Percentiles rank a stretch among this genome's conserved stretches.
Evolutionary conservation across 2,888 invertebrate genomes (phyloP).

Genomic region (Lycocerus yunnanus): DNA sequence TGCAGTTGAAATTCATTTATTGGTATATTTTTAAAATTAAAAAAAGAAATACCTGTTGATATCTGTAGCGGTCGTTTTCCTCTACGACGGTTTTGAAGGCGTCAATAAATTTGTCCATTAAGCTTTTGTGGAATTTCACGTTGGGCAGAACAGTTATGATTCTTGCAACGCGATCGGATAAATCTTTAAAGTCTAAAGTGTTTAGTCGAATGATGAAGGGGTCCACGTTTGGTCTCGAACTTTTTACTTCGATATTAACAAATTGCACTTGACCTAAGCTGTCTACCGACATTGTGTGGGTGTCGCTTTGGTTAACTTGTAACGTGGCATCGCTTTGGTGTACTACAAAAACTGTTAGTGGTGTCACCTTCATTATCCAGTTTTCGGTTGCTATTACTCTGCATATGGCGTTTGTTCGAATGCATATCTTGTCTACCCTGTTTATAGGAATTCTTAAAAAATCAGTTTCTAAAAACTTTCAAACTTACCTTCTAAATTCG

Average conservation of each 20-base stretch:
- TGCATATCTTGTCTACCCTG: conserved; percentile 74
- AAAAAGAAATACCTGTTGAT: conserved; percentile 60
- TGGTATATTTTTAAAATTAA: not conserved
- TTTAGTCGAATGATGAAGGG: conserved; percentile 76
- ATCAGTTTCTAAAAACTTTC: not conserved
- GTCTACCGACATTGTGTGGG: conserved; percentile 69
- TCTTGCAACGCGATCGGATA: conserved; percentile 71
- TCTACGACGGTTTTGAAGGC: conserved; percentile 78
- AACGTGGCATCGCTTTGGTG: conserved; percentile 81
- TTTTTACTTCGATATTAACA: conserved; percentile 78
- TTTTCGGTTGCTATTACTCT: conserved; percentile 79
- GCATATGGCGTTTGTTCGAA: conserved; percentile 70
- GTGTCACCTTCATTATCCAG: conserved; percentile 84
- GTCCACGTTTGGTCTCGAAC: conserved; percentile 62
- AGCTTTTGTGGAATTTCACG: conserved; percentile 74
- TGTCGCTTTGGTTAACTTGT: conserved; percentile 75
- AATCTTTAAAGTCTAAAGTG: conserved; percentile 76
- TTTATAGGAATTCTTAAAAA: conserved; percentile 39
- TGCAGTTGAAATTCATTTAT: too few relatives aligned
- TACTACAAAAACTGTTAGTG: conserved; percentile 73
- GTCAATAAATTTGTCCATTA: conserved; percentile 82
- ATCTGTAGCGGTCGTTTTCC: conserved; percentile 68
- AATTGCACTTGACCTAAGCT: conserved; percentile 78
- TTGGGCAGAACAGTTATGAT: conserved; percentile 71
- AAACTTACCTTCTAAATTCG: conserved; percentile 72